Percentiles rank a stretch among this genome's conserved stretches.
Conservation (phyloP, 2,113 vertebrate species). For the Potamarius usumacintae region DNA sequence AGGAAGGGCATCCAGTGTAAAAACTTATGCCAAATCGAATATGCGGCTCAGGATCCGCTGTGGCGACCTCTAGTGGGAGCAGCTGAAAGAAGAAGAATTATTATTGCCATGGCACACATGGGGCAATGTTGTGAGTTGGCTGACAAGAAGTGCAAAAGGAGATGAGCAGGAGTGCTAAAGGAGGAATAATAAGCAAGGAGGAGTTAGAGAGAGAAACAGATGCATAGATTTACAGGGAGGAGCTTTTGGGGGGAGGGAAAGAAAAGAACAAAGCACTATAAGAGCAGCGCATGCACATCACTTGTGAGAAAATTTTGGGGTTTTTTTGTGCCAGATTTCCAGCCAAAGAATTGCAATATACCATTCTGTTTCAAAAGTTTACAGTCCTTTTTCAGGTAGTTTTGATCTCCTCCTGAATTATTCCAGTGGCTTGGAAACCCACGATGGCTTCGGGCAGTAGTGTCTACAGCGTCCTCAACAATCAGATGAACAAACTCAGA, state of each 20-base stretch:
- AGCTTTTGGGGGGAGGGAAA: conserved; percentile 1
- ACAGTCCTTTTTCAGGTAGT: neutral
- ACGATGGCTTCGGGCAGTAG: conserved; percentile 83
- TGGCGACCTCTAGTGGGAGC: too few species aligned
- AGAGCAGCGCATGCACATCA: neutral
- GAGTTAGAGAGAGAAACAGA: conserved; percentile 6
- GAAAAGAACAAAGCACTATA: conserved; percentile 37
- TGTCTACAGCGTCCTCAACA: conserved; percentile 79
- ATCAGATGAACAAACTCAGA: conserved; percentile 84
- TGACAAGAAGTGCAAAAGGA: conserved; percentile 35
- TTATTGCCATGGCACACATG: neutral
- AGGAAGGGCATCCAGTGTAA: too few species aligned
- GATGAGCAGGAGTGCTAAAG: conserved; percentile 8
- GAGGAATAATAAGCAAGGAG: neutral
- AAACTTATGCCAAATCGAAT: too few species aligned
- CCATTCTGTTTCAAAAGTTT: neutral
- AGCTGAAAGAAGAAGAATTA: too few species aligned
- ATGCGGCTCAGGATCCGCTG: too few species aligned
- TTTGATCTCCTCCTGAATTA: neutral
- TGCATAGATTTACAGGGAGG: conserved; percentile 8
- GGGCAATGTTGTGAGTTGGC: neutral
- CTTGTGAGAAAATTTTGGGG: neutral
- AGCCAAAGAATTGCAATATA: neutral
- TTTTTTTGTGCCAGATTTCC: neutral
- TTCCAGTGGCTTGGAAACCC: neutral